These are phyloP conservation scores for Helicorthomorpha holstii DNA, from an alignment of 1,140 invertebrate genomes.

Conservation along the genomic window DNA sequence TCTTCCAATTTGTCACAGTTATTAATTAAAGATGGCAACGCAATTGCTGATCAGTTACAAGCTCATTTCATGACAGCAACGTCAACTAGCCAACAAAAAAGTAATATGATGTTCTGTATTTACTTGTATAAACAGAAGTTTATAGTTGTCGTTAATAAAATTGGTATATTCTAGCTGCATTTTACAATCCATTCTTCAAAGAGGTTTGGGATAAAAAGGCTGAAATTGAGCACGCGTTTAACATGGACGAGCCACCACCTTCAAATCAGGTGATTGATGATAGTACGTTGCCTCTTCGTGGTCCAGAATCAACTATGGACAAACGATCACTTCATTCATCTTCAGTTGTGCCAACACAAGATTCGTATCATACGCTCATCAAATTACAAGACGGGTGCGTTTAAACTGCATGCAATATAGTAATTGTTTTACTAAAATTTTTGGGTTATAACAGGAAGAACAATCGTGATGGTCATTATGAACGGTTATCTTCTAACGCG, in stretches of 20 bases:
- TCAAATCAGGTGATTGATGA: neutral
- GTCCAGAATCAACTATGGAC: neutral
- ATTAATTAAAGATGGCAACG: constrained; percentile 81
- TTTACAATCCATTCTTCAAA: constrained; percentile 90
- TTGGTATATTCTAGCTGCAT: constrained; percentile 50
- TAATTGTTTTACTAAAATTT: neutral
- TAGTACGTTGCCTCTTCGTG: too few species aligned
- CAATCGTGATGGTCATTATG: constrained; percentile 62
- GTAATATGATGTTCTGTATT: constrained; percentile 27
- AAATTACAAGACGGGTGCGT: neutral
- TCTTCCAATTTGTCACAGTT: constrained; percentile 72
- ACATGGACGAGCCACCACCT: constrained; percentile 54
- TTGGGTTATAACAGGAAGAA: constrained; percentile 23
- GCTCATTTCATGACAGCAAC: constrained; percentile 82
- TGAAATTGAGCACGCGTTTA: constrained; percentile 81
- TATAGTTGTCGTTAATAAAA: neutral
- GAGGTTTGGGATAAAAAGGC: constrained; percentile 90
- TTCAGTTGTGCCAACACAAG: too few species aligned
- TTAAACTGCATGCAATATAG: constrained; percentile 1
- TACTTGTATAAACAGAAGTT: neutral
- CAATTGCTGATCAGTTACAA: constrained; percentile 73
- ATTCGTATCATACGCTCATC: neutral
- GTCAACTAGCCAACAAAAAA: constrained; percentile 61
- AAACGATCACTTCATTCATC: neutral
- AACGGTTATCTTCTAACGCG: constrained; percentile 46